phyloP scores from a whole-genome alignment of 2,113 vertebrate genomes.

The Canis aureus region DNA sequence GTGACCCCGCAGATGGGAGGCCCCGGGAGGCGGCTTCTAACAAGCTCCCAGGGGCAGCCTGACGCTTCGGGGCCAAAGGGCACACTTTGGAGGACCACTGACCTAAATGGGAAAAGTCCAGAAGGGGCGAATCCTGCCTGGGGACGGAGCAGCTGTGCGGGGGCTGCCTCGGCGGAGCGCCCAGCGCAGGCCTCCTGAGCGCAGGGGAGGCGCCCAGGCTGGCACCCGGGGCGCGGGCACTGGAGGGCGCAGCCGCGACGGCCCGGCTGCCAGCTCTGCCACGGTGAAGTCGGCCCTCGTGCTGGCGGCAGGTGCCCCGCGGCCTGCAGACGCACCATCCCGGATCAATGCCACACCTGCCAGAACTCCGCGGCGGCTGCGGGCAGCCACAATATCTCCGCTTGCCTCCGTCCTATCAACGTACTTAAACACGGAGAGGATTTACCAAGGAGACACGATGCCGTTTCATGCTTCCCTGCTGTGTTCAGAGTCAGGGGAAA shows the following conservation, averaged over 20 bases:
- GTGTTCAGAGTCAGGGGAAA: background rate
- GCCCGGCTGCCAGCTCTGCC: background rate
- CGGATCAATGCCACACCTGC: too few relatives aligned
- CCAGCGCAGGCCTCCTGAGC: background rate
- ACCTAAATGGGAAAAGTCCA: background rate
- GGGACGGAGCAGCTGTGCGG: background rate
- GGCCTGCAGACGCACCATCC: too few relatives aligned
- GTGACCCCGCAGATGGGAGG: background rate
- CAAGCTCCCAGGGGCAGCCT: background rate
- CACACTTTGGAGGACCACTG: background rate
- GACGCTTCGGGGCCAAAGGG: background rate
- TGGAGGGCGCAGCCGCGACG: too few relatives aligned
- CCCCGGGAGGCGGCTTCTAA: background rate
- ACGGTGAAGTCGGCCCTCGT: background rate
- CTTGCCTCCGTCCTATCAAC: background rate
- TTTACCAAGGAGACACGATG: conserved; percentile 38
- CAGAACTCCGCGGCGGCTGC: background rate
- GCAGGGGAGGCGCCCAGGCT: background rate
- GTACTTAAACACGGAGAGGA: background rate
- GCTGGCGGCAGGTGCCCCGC: background rate
- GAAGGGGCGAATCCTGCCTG: background rate
- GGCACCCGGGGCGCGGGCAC: too few relatives aligned
- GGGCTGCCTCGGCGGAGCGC: background rate
- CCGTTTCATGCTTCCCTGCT: background rate
- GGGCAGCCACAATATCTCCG: background rate